These are phyloP conservation scores for Bubo blakistoni DNA, from an alignment of 2,113 vertebrate species.

Conservation along the genomic window DNA sequence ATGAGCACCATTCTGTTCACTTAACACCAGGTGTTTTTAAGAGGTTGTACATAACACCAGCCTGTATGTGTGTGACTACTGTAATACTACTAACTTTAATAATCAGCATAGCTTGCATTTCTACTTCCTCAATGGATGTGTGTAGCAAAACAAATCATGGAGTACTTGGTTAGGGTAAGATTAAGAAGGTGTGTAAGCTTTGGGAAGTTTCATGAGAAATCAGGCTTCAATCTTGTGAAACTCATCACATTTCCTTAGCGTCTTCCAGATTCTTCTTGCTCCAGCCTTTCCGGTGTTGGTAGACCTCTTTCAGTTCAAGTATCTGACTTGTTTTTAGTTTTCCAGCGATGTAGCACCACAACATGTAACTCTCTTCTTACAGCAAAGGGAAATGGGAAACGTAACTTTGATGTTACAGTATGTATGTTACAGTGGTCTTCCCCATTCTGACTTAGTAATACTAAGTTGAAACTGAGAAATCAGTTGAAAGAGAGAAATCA, in stretches of 20 bases:
- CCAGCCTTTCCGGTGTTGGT: neutral
- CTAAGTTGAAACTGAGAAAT: neutral
- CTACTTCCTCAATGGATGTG: neutral
- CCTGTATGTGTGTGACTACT: neutral
- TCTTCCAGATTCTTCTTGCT: neutral
- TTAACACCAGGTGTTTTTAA: neutral
- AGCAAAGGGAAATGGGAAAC: neutral
- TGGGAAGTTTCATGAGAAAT: neutral
- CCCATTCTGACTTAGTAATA: neutral
- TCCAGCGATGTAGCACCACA: neutral
- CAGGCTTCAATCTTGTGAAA: neutral
- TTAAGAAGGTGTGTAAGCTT: neutral
- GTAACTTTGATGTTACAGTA: neutral
- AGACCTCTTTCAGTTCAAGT: neutral
- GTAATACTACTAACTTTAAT: neutral
- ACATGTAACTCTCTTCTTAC: neutral
- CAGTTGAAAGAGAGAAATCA: neutral
- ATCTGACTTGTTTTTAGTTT: neutral
- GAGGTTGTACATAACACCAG: neutral
- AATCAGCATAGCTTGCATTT: neutral
- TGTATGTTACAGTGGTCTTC: rapidly evolving
- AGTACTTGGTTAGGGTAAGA: neutral
- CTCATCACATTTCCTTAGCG: neutral
- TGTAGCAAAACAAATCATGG: neutral
- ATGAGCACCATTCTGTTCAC: neutral